Percentiles rank a stretch among this genome's conserved stretches.
These are phyloP conservation scores for Eumaeus atala DNA, from an alignment of 1,140 invertebrate species.

Conservation along the genomic window DNA sequence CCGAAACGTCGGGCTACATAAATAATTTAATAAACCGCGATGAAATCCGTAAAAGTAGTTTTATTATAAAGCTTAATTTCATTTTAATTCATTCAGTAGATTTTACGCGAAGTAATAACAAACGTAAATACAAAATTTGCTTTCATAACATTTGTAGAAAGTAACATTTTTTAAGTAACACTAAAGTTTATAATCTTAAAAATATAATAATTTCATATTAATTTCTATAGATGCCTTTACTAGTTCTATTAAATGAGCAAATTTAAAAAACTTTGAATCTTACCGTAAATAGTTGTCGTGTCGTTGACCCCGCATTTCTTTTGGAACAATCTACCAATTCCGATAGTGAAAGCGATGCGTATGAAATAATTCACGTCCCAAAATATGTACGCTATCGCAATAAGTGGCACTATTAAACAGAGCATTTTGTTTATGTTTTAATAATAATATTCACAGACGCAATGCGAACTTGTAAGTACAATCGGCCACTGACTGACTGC, in stretches of 20 bases:
- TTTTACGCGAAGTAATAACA: too few species aligned
- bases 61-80: too few species aligned
- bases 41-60: too few species aligned
- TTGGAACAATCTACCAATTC: constrained; percentile 78
- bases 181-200: too few species aligned
- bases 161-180: too few species aligned
- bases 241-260: too few species aligned
- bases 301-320: constrained; percentile 81
- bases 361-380: constrained; percentile 88
- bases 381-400: constrained; percentile 80
- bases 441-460: not conserved
- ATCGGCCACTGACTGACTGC: not conserved
- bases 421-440: not conserved
- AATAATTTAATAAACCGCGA: too few species aligned
- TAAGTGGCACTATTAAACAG: constrained; percentile 35
- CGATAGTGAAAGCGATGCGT: constrained; percentile 78
- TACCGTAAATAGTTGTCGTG: constrained; percentile 81
- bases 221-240: not conserved
- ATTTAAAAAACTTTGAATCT: constrained; percentile 31
- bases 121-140: too few species aligned
- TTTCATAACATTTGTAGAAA: too few species aligned
- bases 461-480: not conserved
- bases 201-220: too few species aligned
- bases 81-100: too few species aligned
- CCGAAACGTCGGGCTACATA: too few species aligned